These are phyloP conservation scores for Columba janthina DNA, from an alignment of 2,113 vertebrate species.

Conservation along the genomic window DNA sequence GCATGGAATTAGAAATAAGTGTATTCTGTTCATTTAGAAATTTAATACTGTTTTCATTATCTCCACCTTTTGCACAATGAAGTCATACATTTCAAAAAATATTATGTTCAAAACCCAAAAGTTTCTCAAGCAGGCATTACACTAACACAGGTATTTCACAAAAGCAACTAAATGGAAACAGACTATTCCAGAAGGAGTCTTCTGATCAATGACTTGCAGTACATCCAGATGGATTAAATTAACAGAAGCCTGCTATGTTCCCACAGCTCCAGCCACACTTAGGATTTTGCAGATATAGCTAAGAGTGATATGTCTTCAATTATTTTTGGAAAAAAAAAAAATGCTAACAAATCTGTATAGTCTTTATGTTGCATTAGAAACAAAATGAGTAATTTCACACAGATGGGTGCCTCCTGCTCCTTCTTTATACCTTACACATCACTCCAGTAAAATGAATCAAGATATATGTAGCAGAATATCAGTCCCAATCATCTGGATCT, in stretches of 20 bases:
- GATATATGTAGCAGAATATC: neutral
- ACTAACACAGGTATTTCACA: neutral
- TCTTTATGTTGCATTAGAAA: neutral
- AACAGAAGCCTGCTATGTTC: neutral
- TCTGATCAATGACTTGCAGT: neutral
- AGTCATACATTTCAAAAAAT: neutral
- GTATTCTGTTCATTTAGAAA: neutral
- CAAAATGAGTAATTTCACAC: neutral
- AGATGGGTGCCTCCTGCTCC: neutral
- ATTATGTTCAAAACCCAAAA: neutral
- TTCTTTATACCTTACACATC: neutral
- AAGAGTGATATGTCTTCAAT: neutral
- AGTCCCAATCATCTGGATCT: neutral
- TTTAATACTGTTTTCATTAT: neutral
- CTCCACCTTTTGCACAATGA: neutral
- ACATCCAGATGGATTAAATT: neutral
- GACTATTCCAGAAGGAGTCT: neutral
- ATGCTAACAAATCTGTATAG: neutral
- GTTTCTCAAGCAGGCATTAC: fast-evolving
- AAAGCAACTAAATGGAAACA: neutral
- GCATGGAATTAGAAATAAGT: neutral
- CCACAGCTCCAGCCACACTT: neutral
- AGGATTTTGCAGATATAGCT: neutral
- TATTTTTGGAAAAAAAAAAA: neutral
- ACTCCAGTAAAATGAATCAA: neutral